These are phyloP conservation scores for Chelonoidis abingdonii DNA, from an alignment of 2,113 vertebrate genomes.

Conservation along the genomic window DNA sequence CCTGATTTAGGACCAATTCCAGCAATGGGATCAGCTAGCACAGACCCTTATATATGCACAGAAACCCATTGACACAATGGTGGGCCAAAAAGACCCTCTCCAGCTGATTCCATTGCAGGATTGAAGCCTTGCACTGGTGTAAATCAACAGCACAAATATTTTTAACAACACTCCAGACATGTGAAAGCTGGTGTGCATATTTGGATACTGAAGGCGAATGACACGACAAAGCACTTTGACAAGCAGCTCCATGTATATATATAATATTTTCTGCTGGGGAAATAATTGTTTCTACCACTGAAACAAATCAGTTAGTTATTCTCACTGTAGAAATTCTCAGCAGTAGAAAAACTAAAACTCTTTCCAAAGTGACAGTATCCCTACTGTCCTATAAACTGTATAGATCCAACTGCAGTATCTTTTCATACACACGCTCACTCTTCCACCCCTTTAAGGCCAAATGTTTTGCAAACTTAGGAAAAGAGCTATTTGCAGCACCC, in stretches of 20 bases:
- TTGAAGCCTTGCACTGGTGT: accelerated
- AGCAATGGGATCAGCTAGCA: not conserved
- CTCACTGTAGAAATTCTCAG: not conserved
- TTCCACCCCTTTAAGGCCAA: not conserved
- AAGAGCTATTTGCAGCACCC: not conserved
- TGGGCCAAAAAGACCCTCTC: accelerated
- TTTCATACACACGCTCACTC: not conserved
- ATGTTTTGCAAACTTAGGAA: not conserved
- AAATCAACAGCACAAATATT: accelerated
- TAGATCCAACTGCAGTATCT: not conserved
- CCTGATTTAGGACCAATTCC: not conserved
- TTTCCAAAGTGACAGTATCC: not conserved
- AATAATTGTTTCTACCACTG: not conserved
- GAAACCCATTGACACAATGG: not conserved
- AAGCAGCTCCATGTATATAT: not conserved
- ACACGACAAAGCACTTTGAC: not conserved
- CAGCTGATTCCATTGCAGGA: accelerated
- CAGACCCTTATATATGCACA: not conserved
- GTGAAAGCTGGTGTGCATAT: not conserved
- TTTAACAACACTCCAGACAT: accelerated
- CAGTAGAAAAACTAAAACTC: not conserved
- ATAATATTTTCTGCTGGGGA: not conserved
- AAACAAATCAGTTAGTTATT: not conserved
- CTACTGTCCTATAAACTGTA: not conserved
- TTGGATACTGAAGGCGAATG: not conserved